Evolutionary conservation across 1,140 invertebrate species (phyloP), one percentile per base, ranked within the genome.

Genomic region (Drosophila novamexicana): DNA sequence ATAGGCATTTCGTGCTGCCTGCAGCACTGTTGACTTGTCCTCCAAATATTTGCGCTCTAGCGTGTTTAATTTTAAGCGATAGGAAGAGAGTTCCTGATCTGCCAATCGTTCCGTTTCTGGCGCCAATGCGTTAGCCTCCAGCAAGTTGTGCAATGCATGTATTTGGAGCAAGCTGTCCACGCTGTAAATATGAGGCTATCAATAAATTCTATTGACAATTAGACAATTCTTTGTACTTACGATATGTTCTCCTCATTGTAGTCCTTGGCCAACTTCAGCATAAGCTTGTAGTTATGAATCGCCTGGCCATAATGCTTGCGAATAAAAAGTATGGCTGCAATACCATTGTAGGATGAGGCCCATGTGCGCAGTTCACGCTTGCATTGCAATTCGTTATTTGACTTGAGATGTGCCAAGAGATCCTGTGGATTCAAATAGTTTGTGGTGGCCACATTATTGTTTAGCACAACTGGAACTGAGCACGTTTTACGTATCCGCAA

Each of bases 401-500:
- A 93, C 45, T 95, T 95, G 14, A 97, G 91, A 50, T 95, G 94
- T 7, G 94, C 93, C 44, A 96, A 77, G 1, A 97, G 88, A 63
- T 96, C 94, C 70, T 96, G 94, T 93, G 97, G 91, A 53, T 85
- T 77, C 7, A 91, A 39, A 62, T 83, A 91, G 34, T 81, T 66
- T 6, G 79, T 83, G 6, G 69, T 74, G 36, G 70, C 44, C 7
- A 67, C 71, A 32, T 66, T 77, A n/a, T 71, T 77, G 9, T 73
- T 75, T 0, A 64, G 47, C 16, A 92, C 69, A 84, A 96, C 95
- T 1, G 96, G 96, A 92, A 97, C 95, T 16, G 94, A 95, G 89
- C 96, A 97, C 1, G 95, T 95, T 91, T 96, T 95, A 1, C 96
- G 93, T 44, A 97, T 93, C 44, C 94, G 93, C 44, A 96, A 79